Evolutionary conservation across 2,888 invertebrate species (phyloP).

Genomic region (Microdon myrmicae): DNA sequence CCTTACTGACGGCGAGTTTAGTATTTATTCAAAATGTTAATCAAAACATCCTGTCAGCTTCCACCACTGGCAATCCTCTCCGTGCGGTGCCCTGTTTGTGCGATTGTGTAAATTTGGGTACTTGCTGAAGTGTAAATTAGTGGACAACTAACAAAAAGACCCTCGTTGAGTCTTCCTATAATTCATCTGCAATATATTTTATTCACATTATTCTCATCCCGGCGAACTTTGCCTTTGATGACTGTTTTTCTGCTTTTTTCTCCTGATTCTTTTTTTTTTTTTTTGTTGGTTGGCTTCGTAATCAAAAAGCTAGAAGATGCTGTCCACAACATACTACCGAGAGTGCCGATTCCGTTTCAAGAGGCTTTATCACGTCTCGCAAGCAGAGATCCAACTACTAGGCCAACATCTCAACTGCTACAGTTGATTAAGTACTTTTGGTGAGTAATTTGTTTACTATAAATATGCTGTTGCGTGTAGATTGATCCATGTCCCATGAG

Average conservation of each 20-base stretch:
- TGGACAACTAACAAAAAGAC: slow-evolving; percentile 10
- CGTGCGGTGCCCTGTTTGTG: too few relatives aligned
- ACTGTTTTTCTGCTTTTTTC: not conserved
- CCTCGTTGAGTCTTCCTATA: slow-evolving; percentile 5
- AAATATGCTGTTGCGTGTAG: slow-evolving; percentile 32
- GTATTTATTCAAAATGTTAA: too few relatives aligned
- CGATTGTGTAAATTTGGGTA: too few relatives aligned
- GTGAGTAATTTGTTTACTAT: slow-evolving; percentile 69
- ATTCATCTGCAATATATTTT: slow-evolving; percentile 12
- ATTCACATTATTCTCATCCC: slow-evolving; percentile 9
- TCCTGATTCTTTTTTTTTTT: slow-evolving; percentile 15
- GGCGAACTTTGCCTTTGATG: slow-evolving; percentile 11
- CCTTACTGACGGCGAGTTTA: too few relatives aligned
- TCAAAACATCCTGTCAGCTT: too few relatives aligned
- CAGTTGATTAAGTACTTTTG: slow-evolving; percentile 90
- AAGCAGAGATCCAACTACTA: slow-evolving; percentile 82
- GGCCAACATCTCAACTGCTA: slow-evolving; percentile 91
- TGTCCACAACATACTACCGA: slow-evolving; percentile 79
- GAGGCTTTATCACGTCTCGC: slow-evolving; percentile 88
- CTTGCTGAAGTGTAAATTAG: too few relatives aligned
- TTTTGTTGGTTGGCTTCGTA: not conserved
- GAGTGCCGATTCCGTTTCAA: slow-evolving; percentile 85
- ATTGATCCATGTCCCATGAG: slow-evolving; percentile 9
- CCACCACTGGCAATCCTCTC: too few relatives aligned
- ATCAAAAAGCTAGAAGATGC: slow-evolving; percentile 87